These are phyloP conservation scores for Pogonocherus hispidulus DNA, from an alignment of 2,888 invertebrate genomes.

Conservation along the genomic window DNA sequence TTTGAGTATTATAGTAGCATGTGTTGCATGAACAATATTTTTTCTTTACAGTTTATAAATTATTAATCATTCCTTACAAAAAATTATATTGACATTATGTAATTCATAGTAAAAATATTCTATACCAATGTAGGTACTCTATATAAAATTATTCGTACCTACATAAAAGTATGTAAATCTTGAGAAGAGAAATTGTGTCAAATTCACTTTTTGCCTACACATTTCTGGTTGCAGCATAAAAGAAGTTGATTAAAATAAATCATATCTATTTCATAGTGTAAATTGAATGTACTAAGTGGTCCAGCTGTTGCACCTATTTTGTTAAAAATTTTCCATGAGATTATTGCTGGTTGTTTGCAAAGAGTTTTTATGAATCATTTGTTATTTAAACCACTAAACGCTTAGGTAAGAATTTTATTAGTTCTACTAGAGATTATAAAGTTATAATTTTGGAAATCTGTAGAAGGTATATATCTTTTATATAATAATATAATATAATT, in stretches of 20 bases:
- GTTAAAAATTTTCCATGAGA: not conserved
- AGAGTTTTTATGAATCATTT: not conserved
- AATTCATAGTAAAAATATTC: too few species aligned
- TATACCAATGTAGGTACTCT: too few species aligned
- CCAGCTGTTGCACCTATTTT: not conserved
- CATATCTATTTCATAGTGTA: not conserved
- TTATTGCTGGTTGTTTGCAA: not conserved
- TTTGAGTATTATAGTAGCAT: too few species aligned
- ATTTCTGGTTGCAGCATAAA: not conserved
- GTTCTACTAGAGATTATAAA: too few species aligned
- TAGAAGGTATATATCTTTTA: too few species aligned
- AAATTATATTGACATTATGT: too few species aligned
- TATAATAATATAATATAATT: too few species aligned
- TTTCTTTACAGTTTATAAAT: too few species aligned
- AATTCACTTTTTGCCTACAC: conserved; percentile 18
- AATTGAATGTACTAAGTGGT: not conserved
- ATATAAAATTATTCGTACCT: too few species aligned
- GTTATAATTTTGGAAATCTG: too few species aligned
- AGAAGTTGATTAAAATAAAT: not conserved
- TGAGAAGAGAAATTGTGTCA: conserved; percentile 1
- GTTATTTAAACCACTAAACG: not conserved
- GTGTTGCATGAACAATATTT: too few species aligned
- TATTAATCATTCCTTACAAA: too few species aligned
- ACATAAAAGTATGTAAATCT: not conserved
- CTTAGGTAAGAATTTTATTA: not conserved